A percentile compares a stretch with the other conserved stretches of the same genome.
Conservation (phyloP, 1,140 invertebrate genomes). For the Ericerus pela region DNA sequence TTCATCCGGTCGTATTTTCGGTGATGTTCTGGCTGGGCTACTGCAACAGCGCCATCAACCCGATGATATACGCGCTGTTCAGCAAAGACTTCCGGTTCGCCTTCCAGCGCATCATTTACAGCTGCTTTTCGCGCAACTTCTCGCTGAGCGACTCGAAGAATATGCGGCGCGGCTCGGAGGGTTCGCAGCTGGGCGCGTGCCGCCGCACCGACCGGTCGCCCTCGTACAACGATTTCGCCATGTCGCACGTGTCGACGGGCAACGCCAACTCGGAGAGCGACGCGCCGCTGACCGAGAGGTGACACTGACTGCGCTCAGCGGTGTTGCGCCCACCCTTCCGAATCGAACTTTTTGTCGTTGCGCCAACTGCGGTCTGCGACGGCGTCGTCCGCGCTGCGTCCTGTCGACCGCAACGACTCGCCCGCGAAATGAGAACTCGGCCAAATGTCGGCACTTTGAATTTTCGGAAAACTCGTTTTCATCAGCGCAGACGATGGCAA, state of each 20-base stretch:
- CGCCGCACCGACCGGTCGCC: conserved; percentile 22
- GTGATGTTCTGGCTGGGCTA: conserved; percentile 94
- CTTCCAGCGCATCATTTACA: conserved; percentile 80
- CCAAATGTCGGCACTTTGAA: too few species aligned
- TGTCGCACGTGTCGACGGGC: conserved; percentile 7
- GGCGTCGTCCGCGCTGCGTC: too few species aligned
- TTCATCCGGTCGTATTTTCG: conserved; percentile 66
- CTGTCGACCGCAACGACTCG: too few species aligned
- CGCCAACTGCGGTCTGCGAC: too few species aligned
- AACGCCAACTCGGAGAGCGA: conserved; percentile 33
- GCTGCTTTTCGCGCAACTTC: conserved; percentile 45
- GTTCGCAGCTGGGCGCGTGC: conserved; percentile 37
- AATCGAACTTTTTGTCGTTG: too few species aligned
- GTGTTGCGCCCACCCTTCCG: too few species aligned
- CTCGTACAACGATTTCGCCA: conserved; percentile 26
- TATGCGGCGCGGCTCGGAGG: conserved; percentile 43
- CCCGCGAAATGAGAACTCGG: too few species aligned
- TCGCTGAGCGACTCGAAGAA: conserved; percentile 6
- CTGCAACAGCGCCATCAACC: conserved; percentile 89
- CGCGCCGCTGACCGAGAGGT: conserved; percentile 22
- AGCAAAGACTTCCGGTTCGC: conserved; percentile 83
- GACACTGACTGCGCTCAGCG: too few species aligned
- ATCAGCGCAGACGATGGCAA: too few species aligned
- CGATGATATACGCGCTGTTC: conserved; percentile 80
- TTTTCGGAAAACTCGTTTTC: too few species aligned